Base-by-base conservation (phyloP, 2,113 vertebrate species). In the Sylvia atricapilla region DNA sequence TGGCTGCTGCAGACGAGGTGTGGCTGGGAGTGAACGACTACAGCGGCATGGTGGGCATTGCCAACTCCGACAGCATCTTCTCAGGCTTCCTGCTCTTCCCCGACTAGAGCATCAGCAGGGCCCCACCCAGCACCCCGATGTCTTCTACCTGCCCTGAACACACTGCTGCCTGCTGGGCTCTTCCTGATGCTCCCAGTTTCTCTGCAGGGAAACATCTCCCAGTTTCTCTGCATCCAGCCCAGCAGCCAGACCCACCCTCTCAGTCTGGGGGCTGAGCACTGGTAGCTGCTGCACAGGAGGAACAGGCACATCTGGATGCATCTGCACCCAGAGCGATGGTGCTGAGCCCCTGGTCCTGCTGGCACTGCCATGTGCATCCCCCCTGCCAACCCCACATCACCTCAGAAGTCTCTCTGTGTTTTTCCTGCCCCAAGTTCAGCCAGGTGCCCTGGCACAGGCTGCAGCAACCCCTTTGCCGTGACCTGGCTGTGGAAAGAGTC, bases 21-120 rank as follows among this genome's bases (percentile, higher is more conserved):
- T 99, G 98, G 98, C 95, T 99, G 83, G 87, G 5, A 0, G 97
- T 98, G 58, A 98, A 98, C 0, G 97, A 98, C 30, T 98, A 98
- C 96, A 98, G 98, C 0, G 97, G 98, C 87, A 98, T 99, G 98
- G 97, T 98, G 92, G 98, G 97, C 63, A 95, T 63, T 0, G 63
- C 46, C 13, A 89, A 39, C 59, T 97, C 97, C 0, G 97, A 98
- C 93, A 99, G 98, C 14, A 39, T 99, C 92, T 99, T 99, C 97
- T 99, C 98, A 0, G 98, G 98, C 20, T 99, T 99, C 91, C 97
- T 99, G 94, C 95, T 99, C 37, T 98, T 98, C 63, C 97, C 98
- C 0, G 98, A 98, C 76, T 99, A 98, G 93, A 41, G 27, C 7
- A n/a, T 5, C 33, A 58, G 10, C 70, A 31, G 15, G 41, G 33